A percentile compares a stretch with the other conserved stretches of the same genome.
Conservation (phyloP, 2,797 vertebrate genomes). For the Tenualosa ilisha region DNA sequence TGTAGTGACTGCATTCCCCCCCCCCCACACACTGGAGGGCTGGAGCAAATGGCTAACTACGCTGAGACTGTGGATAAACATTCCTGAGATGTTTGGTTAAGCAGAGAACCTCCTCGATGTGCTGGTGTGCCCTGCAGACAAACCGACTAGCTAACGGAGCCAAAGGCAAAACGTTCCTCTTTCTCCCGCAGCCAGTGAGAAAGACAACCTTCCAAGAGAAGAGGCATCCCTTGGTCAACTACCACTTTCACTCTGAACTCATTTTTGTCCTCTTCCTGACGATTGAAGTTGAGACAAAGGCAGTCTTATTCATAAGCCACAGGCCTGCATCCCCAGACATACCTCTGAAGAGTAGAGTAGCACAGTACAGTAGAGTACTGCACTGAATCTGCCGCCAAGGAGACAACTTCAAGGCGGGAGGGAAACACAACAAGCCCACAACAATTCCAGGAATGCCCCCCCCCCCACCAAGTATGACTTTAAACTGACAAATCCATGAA, state of each 20-base stretch:
- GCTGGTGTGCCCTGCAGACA: not conserved
- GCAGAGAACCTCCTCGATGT: not conserved
- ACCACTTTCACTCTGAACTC: not conserved
- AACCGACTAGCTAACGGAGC: not conserved
- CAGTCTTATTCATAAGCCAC: not conserved
- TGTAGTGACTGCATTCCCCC: not conserved
- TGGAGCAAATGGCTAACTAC: not conserved
- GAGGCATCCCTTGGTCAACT: not conserved
- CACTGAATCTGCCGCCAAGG: not conserved
- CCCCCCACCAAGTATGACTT: not conserved
- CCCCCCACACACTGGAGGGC: not conserved
- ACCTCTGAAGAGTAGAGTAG: not conserved
- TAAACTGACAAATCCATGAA: not conserved
- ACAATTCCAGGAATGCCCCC: not conserved
- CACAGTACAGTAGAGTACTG: not conserved
- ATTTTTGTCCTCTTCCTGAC: not conserved
- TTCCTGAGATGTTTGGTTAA: constrained; percentile 15
- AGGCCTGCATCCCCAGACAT: not conserved
- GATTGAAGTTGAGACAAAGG: not conserved
- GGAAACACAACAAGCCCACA: not conserved
- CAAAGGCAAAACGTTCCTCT: not conserved
- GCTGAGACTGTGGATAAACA: not conserved
- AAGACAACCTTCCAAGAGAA: not conserved
- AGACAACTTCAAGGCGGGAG: not conserved
- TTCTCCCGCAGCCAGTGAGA: not conserved